Evolutionary conservation across 30 jellyfish, hydroid and myxozoan species (phyloP), one percentile per base, ranked within the genome.

Genomic region (Mastigias papua): DNA sequence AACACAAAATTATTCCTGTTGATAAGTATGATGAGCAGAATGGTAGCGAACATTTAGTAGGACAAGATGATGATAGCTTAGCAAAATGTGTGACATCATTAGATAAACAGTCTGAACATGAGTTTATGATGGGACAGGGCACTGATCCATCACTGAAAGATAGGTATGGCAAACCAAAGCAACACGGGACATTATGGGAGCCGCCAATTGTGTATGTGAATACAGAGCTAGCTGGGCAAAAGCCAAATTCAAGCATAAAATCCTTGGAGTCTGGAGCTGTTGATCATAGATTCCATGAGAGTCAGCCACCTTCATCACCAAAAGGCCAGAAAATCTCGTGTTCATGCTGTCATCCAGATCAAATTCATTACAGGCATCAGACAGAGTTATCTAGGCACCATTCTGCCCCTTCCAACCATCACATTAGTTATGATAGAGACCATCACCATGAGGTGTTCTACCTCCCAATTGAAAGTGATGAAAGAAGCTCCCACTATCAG

Each of bases 181-280:
- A 88, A 28, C 96, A 88, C 78, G 96, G 91, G 10, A 88, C 96
- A n/a, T 60, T 88, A 23, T 88, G 96, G 96, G 96, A 88, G 34
- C 96, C 96, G 32, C 96, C 96, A 17, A 79, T 88, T 23, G 96
- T 88, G 6, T 88, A 77, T 61, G 82, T 79, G 22, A 88, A 79
- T 49, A 76, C 95, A 54, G 90, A 76, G 30, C 27, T 76, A 73
- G 37, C 85, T 67, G 81, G 58, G 15, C 76, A 76, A 60, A 68
- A 77, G 48, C 29, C 81, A 5, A 86, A 86, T 79, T 86, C 89
- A 26, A 82, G 49, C 32, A 49, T 48, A 54, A 51, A 70, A 68
- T 57, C 85, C 17, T 16, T 69, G 17, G 85, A 70, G 51, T 54
- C 84, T 22, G 26, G 81, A 20, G 35, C 34, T 21, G 34, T 69